phyloP scores from a whole-genome alignment of 2,113 vertebrate genomes.

The Hystrix brachyura region DNA sequence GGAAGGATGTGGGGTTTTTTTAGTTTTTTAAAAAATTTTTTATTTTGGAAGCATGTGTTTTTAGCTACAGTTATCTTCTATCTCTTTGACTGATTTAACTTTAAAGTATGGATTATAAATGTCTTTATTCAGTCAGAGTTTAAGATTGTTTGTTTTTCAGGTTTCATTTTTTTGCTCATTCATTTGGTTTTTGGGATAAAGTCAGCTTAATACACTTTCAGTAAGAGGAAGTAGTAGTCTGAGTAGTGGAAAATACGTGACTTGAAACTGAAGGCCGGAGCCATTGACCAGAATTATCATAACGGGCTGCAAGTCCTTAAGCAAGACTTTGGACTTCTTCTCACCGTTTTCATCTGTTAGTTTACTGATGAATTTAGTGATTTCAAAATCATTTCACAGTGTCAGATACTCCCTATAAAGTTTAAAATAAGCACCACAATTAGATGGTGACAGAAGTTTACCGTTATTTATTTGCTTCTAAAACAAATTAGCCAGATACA shows the following conservation, averaged over 20 bases:
- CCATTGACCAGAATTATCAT: not conserved
- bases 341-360: not conserved
- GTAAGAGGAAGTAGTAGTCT: not conserved
- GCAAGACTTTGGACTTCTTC: not conserved
- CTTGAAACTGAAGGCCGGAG: not conserved
- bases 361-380: not conserved
- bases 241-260: not conserved
- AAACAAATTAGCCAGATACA: not conserved
- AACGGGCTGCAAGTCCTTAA: not conserved
- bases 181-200: not conserved
- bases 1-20: not conserved
- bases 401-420: not conserved
- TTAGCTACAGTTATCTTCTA: not conserved
- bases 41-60: not conserved
- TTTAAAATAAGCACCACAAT: not conserved
- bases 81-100: not conserved
- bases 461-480: not conserved
- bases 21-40: no score
- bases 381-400: not conserved
- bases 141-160: constrained; percentile 9
- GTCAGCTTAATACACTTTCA: constrained; percentile 10
- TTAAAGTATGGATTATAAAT: not conserved
- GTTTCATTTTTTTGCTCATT: constrained; percentile 17
- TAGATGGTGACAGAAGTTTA: not conserved
- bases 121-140: constrained; percentile 1